Evolutionary conservation across 2,888 invertebrate genomes (phyloP).

Genomic region (Neoascia interrupta): DNA sequence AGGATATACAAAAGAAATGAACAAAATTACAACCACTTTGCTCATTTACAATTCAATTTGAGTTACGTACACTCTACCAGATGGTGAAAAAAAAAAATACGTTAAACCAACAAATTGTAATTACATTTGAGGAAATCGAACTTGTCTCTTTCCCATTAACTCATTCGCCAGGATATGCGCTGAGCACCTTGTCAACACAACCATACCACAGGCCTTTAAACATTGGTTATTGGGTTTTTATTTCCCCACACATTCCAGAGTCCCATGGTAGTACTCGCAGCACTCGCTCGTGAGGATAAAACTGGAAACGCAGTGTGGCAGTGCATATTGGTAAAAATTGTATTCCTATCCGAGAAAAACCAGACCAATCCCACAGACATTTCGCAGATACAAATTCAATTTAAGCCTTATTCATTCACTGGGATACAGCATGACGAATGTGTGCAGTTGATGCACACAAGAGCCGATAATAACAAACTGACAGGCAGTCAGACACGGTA

Average conservation of each 20-base stretch:
- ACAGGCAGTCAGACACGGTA: constrained; percentile 42
- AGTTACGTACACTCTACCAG: too few species aligned
- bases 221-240: constrained; percentile 12
- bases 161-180: not conserved
- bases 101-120: constrained; percentile 11
- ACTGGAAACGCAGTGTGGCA: not conserved
- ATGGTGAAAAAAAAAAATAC: constrained; percentile 24
- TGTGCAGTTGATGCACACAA: constrained; percentile 5
- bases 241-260: constrained; percentile 25
- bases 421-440: constrained; percentile 25
- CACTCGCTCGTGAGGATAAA: not conserved
- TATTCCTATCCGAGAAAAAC: not conserved
- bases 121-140: constrained; percentile 15
- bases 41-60: too few species aligned
- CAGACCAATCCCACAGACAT: constrained; percentile 29
- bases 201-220: not conserved
- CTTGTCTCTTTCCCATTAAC: not conserved
- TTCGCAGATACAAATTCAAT: constrained; percentile 61
- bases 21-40: too few species aligned
- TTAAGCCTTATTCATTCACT: constrained; percentile 48
- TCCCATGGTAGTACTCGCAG: too few species aligned
- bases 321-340: constrained; percentile 1
- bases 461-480: constrained; percentile 44
- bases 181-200: not conserved
- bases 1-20: too few species aligned